phyloP scores from a whole-genome alignment of 2,888 invertebrate species.

The Drosophila lutescens region DNA sequence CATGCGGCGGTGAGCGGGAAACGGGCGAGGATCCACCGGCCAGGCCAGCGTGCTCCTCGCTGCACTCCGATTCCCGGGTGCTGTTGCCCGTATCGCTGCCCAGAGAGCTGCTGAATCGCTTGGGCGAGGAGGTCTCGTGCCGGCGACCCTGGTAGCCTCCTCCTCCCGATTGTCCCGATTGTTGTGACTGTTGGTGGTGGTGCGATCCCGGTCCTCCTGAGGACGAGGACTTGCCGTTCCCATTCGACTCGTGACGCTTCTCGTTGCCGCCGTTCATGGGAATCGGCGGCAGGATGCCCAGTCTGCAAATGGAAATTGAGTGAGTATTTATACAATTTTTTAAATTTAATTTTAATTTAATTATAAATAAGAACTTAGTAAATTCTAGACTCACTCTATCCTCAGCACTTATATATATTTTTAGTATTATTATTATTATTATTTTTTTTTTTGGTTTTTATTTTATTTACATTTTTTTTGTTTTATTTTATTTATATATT shows the following conservation, averaged over 20 bases:
- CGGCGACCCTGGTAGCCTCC: conserved; percentile 54
- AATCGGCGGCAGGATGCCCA: conserved; percentile 80
- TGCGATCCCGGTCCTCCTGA: conserved; percentile 23
- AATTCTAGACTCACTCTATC: too few species aligned
- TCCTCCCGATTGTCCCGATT: conserved; percentile 19
- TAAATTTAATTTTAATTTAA: too few species aligned
- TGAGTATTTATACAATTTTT: background rate
- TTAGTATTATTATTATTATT: too few species aligned
- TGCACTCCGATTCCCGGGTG: conserved; percentile 89
- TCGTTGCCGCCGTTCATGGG: conserved; percentile 81
- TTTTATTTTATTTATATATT: too few species aligned
- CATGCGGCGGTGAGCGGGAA: conserved; percentile 79
- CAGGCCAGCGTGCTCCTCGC: conserved; percentile 86
- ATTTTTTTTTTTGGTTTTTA: too few species aligned
- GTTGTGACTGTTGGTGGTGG: conserved; percentile 55
- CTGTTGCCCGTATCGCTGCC: conserved; percentile 90
- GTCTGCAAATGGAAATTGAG: conserved; percentile 31
- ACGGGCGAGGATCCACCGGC: conserved; percentile 77
- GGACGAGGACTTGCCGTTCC: conserved; percentile 87
- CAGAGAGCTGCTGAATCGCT: conserved; percentile 89
- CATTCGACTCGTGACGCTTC: conserved; percentile 84
- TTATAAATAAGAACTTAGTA: too few species aligned
- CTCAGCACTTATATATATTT: too few species aligned
- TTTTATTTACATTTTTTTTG: too few species aligned
- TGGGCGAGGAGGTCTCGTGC: conserved; percentile 83